phyloP scores from a whole-genome alignment of 2,888 invertebrate genomes.

The Oxytorus armatus region DNA sequence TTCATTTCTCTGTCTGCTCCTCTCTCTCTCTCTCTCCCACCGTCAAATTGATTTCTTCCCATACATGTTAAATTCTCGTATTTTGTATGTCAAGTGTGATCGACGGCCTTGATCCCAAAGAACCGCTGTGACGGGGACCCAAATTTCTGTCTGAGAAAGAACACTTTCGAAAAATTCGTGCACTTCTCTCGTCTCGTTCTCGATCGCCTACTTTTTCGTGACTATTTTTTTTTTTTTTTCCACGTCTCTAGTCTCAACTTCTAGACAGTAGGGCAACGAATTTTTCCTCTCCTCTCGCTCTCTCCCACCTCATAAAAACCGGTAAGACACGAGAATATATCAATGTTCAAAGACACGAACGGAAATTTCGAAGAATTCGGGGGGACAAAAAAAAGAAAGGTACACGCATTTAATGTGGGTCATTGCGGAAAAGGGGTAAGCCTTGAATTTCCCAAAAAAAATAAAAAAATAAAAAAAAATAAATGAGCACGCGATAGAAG shows the following conservation, averaged over 20 bases:
- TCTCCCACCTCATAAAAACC: background rate
- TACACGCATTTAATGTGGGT: constrained; percentile 29
- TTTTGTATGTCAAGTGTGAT: constrained; percentile 58
- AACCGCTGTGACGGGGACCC: constrained; percentile 42
- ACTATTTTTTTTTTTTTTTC: constrained; percentile 17
- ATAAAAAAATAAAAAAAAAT: constrained; percentile 3
- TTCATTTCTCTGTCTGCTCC: constrained; percentile 4
- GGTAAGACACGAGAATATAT: background rate
- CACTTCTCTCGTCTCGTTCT: background rate
- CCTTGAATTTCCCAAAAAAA: constrained; percentile 4
- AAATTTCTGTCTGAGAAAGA: constrained; percentile 38
- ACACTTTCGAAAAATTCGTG: constrained; percentile 56
- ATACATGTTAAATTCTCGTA: constrained; percentile 5
- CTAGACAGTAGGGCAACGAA: background rate
- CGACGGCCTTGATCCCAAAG: constrained; percentile 55
- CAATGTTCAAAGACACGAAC: constrained; percentile 15
- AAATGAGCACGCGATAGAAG: constrained; percentile 37
- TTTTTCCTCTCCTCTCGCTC: constrained; percentile 2
- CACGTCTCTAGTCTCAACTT: background rate
- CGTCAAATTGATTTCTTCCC: constrained; percentile 23
- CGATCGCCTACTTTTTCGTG: constrained; percentile 44
- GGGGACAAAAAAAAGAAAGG: background rate
- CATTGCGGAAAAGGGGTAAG: constrained; percentile 24
- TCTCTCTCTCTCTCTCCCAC: background rate
- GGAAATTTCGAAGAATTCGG: background rate